phyloP scores from a whole-genome alignment of 1,140 invertebrate species.

The Drosophila fuyamai region DNA sequence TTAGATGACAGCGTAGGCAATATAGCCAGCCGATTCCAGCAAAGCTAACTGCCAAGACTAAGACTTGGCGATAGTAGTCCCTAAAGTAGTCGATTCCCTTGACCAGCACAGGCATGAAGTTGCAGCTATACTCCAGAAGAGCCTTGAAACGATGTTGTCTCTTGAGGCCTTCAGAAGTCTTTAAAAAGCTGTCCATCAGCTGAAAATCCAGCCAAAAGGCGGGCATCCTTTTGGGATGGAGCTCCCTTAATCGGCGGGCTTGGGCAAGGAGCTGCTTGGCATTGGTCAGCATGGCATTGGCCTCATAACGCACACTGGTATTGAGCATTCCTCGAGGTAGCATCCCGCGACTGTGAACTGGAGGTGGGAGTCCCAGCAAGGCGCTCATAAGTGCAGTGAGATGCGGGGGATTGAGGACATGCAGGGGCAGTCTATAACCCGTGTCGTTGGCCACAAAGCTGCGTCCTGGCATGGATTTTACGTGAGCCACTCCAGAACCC shows the following conservation, averaged over 20 bases:
- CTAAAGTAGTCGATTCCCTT: slow-evolving; percentile 90
- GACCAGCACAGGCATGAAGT: slow-evolving; percentile 71
- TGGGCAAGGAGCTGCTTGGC: slow-evolving; percentile 90
- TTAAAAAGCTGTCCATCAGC: slow-evolving; percentile 36
- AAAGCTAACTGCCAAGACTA: slow-evolving; percentile 86
- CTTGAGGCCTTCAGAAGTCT: slow-evolving; percentile 8
- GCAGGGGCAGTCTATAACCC: slow-evolving; percentile 51
- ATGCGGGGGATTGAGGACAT: slow-evolving; percentile 93
- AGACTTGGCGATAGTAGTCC: slow-evolving; percentile 88
- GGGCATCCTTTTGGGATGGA: slow-evolving; percentile 37
- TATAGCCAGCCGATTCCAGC: slow-evolving; percentile 88
- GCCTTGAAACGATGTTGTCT: slow-evolving; percentile 39
- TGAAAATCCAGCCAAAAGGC: slow-evolving; percentile 28
- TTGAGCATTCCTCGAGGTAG: slow-evolving; percentile 88
- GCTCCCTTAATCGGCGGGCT: slow-evolving; percentile 85
- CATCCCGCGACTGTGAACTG: slow-evolving; percentile 94
- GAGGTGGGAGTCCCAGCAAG: slow-evolving; percentile 93
- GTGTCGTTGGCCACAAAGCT: slow-evolving; percentile 32
- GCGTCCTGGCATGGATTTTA: slow-evolving; percentile 7
- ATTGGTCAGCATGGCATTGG: slow-evolving; percentile 88
- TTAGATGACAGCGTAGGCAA: slow-evolving; percentile 16
- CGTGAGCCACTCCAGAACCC: slow-evolving; percentile 92
- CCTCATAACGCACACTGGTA: slow-evolving; percentile 86
- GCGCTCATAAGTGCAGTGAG: slow-evolving; percentile 94
- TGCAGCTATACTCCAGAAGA: slow-evolving; percentile 38